phyloP scores from a whole-genome alignment of 2,888 invertebrate species.

The Cacoxenus indagator region DNA sequence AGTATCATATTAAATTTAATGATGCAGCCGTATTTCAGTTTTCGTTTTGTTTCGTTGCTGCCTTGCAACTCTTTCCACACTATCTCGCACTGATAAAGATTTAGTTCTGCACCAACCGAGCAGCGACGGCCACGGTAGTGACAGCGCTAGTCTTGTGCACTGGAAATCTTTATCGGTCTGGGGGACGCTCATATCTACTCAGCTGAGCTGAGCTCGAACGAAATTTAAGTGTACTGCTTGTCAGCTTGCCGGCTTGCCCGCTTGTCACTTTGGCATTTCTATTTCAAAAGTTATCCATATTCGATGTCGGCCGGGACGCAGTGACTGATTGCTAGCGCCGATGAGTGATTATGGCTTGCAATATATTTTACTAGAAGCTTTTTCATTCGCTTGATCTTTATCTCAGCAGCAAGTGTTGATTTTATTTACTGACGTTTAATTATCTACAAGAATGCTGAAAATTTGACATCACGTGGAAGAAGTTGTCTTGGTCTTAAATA shows the following conservation, averaged over 20 bases:
- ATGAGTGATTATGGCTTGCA: conserved; percentile 59
- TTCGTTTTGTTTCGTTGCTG: conserved; percentile 56
- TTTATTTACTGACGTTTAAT: conserved; percentile 15
- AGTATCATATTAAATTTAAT: conserved; percentile 72
- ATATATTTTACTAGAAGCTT: conserved; percentile 50
- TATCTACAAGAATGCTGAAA: not conserved
- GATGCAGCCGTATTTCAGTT: conserved; percentile 72
- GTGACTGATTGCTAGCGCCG: conserved; percentile 55
- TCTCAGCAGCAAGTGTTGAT: conserved; percentile 28
- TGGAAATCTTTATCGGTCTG: conserved; percentile 1
- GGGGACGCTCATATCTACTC: not conserved
- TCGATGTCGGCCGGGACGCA: conserved; percentile 32
- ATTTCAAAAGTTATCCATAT: conserved; percentile 58
- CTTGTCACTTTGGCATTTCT: conserved; percentile 56
- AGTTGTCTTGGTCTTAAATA: too few species aligned
- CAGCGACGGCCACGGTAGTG: conserved; percentile 24
- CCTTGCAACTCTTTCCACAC: not conserved
- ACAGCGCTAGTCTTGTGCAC: conserved; percentile 1
- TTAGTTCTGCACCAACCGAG: conserved; percentile 42
- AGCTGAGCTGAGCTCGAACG: conserved; percentile 17
- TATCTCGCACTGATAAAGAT: conserved; percentile 36
- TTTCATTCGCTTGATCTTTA: conserved; percentile 37
- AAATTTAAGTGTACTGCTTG: conserved; percentile 40
- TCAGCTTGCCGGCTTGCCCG: conserved; percentile 33
- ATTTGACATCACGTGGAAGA: not conserved